Percentiles rank a stretch among this genome's conserved stretches.
Evolutionary conservation across 2,888 invertebrate species (phyloP).

Genomic region (Lasioglossum zephyrum): DNA sequence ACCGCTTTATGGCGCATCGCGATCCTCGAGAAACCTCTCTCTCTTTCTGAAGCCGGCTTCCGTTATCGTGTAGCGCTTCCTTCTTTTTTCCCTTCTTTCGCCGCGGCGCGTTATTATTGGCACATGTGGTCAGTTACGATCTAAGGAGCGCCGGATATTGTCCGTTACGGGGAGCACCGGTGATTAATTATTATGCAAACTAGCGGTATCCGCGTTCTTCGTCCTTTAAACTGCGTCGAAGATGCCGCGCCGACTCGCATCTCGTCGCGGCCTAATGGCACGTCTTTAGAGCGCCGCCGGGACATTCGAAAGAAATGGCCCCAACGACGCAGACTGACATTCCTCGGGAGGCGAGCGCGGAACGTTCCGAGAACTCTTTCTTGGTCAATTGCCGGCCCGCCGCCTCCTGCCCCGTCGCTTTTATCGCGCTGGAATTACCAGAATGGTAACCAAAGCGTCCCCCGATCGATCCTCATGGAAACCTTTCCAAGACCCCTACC

Average conservation of each 20-base stretch:
- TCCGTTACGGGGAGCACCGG: slow-evolving; percentile 78
- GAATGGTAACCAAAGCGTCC: background rate
- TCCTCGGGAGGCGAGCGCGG: background rate
- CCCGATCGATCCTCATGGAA: background rate
- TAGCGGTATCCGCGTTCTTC: slow-evolving; percentile 69
- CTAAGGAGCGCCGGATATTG: slow-evolving; percentile 76
- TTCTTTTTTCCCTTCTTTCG: background rate
- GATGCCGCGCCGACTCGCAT: slow-evolving; percentile 42
- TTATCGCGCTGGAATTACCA: background rate
- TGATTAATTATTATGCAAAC: slow-evolving; percentile 81
- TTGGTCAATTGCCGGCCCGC: slow-evolving; percentile 24
- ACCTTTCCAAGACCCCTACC: background rate
- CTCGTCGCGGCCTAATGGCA: slow-evolving; percentile 40
- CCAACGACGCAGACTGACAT: slow-evolving; percentile 12
- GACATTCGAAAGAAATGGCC: slow-evolving; percentile 39
- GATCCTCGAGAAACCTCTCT: background rate
- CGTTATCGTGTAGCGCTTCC: background rate
- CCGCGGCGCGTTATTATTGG: slow-evolving; percentile 50
- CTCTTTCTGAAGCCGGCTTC: background rate
- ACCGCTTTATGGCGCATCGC: background rate
- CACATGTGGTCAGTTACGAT: slow-evolving; percentile 54
- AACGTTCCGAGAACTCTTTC: slow-evolving; percentile 23
- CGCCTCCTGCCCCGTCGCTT: background rate
- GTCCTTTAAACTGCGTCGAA: slow-evolving; percentile 49
- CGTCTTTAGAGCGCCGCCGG: slow-evolving; percentile 29